A percentile compares a stretch with the other conserved stretches of the same genome.
phyloP scores from a whole-genome alignment of 2,888 invertebrate species.

The Caradrina kadenii region DNA sequence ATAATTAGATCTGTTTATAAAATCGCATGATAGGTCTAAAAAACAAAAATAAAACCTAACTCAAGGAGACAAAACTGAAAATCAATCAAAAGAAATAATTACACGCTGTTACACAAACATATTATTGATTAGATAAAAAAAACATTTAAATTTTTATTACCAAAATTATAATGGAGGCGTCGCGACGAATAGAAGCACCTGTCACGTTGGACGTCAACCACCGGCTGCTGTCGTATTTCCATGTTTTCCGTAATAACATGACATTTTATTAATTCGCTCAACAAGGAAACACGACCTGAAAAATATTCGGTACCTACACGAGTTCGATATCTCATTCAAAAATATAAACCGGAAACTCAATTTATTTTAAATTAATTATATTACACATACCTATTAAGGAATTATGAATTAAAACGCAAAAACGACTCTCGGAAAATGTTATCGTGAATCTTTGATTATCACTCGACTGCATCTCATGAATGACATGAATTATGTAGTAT shows the following conservation, averaged over 20 bases:
- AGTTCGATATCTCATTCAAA: constrained; percentile 29
- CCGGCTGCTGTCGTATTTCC: no score
- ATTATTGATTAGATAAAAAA: background rate
- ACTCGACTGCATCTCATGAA: constrained; percentile 51
- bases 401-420: constrained; percentile 55
- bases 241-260: constrained; percentile 15
- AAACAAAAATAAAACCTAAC: background rate
- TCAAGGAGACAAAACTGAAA: background rate
- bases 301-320: background rate
- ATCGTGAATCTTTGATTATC: constrained; percentile 38
- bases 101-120: background rate
- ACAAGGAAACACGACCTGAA: constrained; percentile 13
- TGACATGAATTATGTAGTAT: constrained; percentile 48
- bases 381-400: constrained; percentile 6
- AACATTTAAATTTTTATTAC: background rate
- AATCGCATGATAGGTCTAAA: no score
- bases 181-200: background rate
- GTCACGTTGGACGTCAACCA: background rate
- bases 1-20: background rate
- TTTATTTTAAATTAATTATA: constrained; percentile 10
- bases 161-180: background rate
- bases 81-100: background rate
- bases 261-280: constrained; percentile 4
- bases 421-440: constrained; percentile 24
- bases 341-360: constrained; percentile 17